Percentiles rank a stretch among this genome's conserved stretches.
phyloP scores from a whole-genome alignment of 2,888 invertebrate genomes.

The Crepidodera aurea region DNA sequence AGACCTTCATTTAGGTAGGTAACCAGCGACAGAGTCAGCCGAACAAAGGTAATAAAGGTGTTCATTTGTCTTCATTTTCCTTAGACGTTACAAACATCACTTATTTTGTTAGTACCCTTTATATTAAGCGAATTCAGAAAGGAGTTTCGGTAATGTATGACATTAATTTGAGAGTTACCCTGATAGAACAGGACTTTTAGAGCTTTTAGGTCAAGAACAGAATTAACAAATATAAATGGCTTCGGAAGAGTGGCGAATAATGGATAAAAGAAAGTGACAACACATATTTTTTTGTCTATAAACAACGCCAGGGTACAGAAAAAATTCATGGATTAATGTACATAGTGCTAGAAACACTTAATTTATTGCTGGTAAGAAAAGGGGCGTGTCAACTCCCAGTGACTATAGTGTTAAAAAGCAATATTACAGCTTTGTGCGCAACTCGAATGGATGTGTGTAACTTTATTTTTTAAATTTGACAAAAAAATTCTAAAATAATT shows the following conservation, averaged over 20 bases:
- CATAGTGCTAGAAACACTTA: too few species aligned
- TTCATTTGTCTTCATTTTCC: conserved; percentile 62
- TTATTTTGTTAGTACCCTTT: conserved; percentile 33
- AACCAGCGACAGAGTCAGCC: conserved; percentile 39
- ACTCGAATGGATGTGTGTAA: too few species aligned
- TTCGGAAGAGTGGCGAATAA: neutral
- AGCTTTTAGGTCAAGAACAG: conserved; percentile 9
- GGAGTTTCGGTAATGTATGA: conserved; percentile 30
- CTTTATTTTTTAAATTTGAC: too few species aligned
- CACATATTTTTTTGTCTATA: too few species aligned
- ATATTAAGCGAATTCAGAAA: conserved; percentile 35
- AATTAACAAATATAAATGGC: conserved; percentile 3
- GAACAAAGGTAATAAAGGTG: conserved; percentile 61
- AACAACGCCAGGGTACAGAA: too few species aligned
- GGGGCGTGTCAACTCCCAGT: too few species aligned
- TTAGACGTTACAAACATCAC: conserved; percentile 51
- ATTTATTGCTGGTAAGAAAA: too few species aligned
- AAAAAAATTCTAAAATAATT: too few species aligned
- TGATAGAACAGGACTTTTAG: neutral
- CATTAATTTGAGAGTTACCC: conserved; percentile 25
- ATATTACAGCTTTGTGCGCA: too few species aligned
- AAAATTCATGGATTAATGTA: too few species aligned
- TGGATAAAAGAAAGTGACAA: too few species aligned
- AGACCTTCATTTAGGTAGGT: conserved; percentile 48
- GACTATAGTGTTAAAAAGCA: too few species aligned